A percentile compares a stretch with the other conserved stretches of the same genome.
phyloP scores from a whole-genome alignment of 2,888 invertebrate genomes.

The Dioctria rufipes region DNA sequence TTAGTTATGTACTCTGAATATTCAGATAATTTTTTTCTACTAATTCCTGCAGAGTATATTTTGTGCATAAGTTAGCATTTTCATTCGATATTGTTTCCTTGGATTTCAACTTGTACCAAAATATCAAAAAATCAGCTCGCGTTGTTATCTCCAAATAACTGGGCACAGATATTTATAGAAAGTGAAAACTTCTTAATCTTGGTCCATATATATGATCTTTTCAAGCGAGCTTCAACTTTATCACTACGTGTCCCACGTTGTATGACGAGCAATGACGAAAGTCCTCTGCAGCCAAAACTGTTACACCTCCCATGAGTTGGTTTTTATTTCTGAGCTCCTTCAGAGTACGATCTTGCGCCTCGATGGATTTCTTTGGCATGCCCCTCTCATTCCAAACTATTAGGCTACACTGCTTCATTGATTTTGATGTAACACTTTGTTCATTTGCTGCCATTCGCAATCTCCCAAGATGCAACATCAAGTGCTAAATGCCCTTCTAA shows the following conservation, averaged over 20 bases:
- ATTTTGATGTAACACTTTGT: background rate
- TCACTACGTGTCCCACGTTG: background rate
- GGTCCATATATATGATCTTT: background rate
- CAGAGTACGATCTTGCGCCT: background rate
- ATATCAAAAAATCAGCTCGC: background rate
- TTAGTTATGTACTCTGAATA: background rate
- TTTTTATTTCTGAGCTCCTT: background rate
- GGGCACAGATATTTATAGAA: background rate
- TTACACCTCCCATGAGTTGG: background rate
- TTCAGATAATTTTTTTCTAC: background rate
- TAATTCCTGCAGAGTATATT: background rate
- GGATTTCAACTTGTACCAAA: background rate
- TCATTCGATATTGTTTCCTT: background rate
- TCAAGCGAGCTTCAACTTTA: background rate
- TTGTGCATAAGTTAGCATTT: background rate
- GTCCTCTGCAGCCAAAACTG: background rate
- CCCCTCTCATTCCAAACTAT: background rate
- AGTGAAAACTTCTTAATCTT: background rate
- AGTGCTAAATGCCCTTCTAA: background rate
- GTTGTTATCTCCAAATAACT: slow-evolving; percentile 7
- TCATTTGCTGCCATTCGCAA: background rate
- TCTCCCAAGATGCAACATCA: background rate
- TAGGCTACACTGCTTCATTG: background rate
- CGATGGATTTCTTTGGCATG: background rate
- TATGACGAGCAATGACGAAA: background rate